phyloP scores from a whole-genome alignment of 2,888 invertebrate species.

The Drosophila anomalata region DNA sequence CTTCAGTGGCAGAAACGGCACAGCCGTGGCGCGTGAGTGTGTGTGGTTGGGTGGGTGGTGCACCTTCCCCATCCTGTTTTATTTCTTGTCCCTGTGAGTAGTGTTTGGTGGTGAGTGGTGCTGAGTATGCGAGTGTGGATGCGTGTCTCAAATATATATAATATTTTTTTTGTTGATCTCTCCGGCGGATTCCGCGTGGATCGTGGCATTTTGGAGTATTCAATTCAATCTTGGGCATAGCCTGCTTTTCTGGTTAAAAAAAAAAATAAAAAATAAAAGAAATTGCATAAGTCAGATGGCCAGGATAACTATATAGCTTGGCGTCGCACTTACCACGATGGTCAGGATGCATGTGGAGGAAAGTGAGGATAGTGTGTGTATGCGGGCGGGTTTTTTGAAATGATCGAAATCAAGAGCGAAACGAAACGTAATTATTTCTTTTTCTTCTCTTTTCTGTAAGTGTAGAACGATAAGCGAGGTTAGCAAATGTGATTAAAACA shows the following conservation, averaged over 20 bases:
- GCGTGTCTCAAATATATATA: slow-evolving; percentile 24
- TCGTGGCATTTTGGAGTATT: slow-evolving; percentile 56
- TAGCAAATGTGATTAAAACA: slow-evolving; percentile 18
- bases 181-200: slow-evolving; percentile 23
- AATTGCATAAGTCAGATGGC: slow-evolving; percentile 13
- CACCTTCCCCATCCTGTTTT: not conserved
- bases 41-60: slow-evolving; percentile 19
- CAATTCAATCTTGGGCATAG: slow-evolving; percentile 42
- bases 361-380: slow-evolving; percentile 37
- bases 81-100: not conserved
- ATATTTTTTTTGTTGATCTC: slow-evolving; percentile 3
- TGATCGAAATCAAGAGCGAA: slow-evolving; percentile 67
- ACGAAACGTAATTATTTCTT: slow-evolving; percentile 71
- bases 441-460: slow-evolving; percentile 77
- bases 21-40: slow-evolving; percentile 63
- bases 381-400: slow-evolving; percentile 49
- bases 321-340: slow-evolving; percentile 60
- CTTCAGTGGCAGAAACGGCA: slow-evolving; percentile 65
- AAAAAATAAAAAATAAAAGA: slow-evolving; percentile 32
- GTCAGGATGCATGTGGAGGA: slow-evolving; percentile 40
- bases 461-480: slow-evolving; percentile 45
- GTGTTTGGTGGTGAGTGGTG: slow-evolving; percentile 18
- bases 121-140: slow-evolving; percentile 52
- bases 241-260: slow-evolving; percentile 46
- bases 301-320: not conserved